Evolutionary conservation across 2,797 vertebrate genomes (phyloP).

Genomic region (Anolis apletophallus): DNA sequence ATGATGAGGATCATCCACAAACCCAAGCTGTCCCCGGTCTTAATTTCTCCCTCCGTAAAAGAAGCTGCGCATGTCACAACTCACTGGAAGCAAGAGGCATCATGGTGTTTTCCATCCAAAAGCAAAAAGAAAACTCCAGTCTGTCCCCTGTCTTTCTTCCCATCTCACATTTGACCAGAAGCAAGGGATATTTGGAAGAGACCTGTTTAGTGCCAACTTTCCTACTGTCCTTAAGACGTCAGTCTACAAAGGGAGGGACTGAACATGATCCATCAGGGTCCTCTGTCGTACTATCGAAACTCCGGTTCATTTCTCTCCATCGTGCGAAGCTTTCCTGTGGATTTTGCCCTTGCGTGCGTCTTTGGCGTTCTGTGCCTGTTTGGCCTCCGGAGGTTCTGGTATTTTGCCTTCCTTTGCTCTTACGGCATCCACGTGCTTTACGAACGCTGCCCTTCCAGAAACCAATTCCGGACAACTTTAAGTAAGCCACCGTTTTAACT

Average conservation of each 20-base stretch:
- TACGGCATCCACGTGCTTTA: not conserved
- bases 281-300: not conserved
- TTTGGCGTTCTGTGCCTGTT: conserved; percentile 14
- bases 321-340: not conserved
- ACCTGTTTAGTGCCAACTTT: not conserved
- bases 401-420: not conserved
- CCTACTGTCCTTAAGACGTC: not conserved
- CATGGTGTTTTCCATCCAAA: too few species aligned
- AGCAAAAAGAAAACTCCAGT: too few species aligned
- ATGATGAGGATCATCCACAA: too few species aligned
- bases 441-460: not conserved
- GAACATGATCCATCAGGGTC: not conserved
- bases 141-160: not conserved
- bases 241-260: too few species aligned
- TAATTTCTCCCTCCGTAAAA: not conserved
- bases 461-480: not conserved
- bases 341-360: not conserved
- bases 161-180: not conserved
- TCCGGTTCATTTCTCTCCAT: not conserved
- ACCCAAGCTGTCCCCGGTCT: not conserved
- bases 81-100: not conserved
- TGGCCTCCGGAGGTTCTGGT: too few species aligned
- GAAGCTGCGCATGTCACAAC: not conserved
- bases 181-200: not conserved
- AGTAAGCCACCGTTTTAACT: not conserved